A percentile compares a stretch with the other conserved stretches of the same genome.
Conservation (phyloP, 1,140 invertebrate species). For the Drosophila punjabiensis region DNA sequence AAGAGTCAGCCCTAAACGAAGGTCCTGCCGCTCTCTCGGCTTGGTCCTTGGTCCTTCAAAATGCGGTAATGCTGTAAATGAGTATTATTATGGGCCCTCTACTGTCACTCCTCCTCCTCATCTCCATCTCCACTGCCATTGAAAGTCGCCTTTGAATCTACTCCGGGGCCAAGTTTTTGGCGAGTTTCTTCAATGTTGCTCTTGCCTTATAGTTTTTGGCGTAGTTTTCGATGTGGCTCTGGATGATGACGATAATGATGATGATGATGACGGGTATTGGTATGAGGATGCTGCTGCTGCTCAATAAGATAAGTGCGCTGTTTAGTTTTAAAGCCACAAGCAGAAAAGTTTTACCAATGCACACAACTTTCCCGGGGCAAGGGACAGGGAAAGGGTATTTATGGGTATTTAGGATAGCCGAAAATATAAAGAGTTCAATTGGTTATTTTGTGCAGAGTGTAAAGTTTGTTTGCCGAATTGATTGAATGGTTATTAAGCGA, state of each 20-base stretch:
- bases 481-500: constrained; percentile 45
- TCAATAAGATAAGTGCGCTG: constrained; percentile 81
- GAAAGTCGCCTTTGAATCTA: constrained; percentile 41
- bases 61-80: constrained; percentile 70
- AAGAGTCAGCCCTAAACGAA: constrained; percentile 35
- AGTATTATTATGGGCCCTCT: constrained; percentile 69
- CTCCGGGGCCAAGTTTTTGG: constrained; percentile 54
- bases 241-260: constrained; percentile 43
- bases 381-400: constrained; percentile 42
- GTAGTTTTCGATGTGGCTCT: constrained; percentile 53
- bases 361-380: constrained; percentile 29
- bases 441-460: constrained; percentile 26
- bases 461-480: constrained; percentile 31
- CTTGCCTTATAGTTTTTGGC: constrained; percentile 72
- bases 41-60: constrained; percentile 17
- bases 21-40: constrained; percentile 18
- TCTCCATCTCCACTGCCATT: constrained; percentile 24
- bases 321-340: constrained; percentile 80
- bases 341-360: constrained; percentile 65
- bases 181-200: constrained; percentile 57
- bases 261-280: constrained; percentile 39
- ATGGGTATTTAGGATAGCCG: constrained; percentile 46
- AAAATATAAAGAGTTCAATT: constrained; percentile 43
- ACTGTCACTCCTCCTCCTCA: background rate
- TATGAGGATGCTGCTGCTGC: constrained; percentile 52